Percentiles rank a stretch among this genome's conserved stretches.
Evolutionary conservation across 2,797 vertebrate genomes (phyloP).

Genomic region (Taenioides sp.): DNA sequence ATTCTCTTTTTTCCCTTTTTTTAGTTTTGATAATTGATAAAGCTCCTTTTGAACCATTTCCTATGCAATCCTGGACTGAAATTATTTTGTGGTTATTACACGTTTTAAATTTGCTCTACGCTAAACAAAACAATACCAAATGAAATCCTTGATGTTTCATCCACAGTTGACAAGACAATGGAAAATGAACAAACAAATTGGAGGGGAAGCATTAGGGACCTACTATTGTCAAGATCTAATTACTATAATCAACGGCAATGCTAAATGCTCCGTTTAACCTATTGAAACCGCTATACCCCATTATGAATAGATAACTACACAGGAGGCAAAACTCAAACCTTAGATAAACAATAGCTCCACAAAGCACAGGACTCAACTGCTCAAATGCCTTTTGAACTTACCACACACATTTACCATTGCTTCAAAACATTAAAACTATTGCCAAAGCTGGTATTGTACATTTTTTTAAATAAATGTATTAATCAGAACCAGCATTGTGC

Average conservation of each 20-base stretch:
- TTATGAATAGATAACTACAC: conserved; percentile 4
- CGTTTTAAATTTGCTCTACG: not conserved
- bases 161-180: conserved; percentile 7
- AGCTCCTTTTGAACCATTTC: not conserved
- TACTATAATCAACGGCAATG: conserved; percentile 6
- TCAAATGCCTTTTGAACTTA: not conserved
- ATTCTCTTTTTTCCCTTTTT: not conserved
- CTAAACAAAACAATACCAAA: not conserved
- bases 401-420: not conserved
- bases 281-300: conserved; percentile 5
- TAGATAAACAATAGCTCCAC: not conserved
- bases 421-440: not conserved
- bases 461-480: not conserved
- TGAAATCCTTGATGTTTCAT: not conserved
- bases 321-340: conserved; percentile 4
- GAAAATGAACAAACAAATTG: conserved; percentile 10
- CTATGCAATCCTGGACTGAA: not conserved
- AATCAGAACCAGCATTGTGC: not conserved
- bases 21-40: not conserved
- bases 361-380: not conserved
- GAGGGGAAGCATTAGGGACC: conserved; percentile 1
- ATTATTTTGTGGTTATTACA: not conserved
- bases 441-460: not conserved
- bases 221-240: conserved; percentile 5
- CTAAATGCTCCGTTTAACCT: conserved; percentile 5